A percentile compares a stretch with the other conserved stretches of the same genome.
Conservation (phyloP, 2,113 vertebrate genomes). For the Neoarius graeffei region DNA sequence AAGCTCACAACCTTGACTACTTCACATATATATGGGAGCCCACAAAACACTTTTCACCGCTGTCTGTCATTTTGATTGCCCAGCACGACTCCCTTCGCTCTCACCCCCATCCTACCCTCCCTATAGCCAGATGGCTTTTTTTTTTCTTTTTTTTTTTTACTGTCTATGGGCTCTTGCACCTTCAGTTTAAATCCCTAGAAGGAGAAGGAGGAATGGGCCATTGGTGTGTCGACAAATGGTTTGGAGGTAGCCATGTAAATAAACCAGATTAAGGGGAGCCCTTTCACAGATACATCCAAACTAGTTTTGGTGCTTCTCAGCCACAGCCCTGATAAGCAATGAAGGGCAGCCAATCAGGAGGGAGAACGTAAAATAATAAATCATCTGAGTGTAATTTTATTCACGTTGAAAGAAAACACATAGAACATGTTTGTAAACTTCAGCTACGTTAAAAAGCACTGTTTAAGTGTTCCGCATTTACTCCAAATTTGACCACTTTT, state of each 20-base stretch:
- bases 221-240: slow-evolving; percentile 92
- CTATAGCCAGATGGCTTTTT: slow-evolving; percentile 92
- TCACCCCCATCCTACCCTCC: slow-evolving; percentile 53
- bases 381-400: background rate
- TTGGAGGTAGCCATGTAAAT: slow-evolving; percentile 78
- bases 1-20: slow-evolving; percentile 87
- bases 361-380: slow-evolving; percentile 34
- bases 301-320: slow-evolving; percentile 69
- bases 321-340: slow-evolving; percentile 40
- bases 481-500: background rate
- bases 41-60: slow-evolving; percentile 95
- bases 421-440: background rate
- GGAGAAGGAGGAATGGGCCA: slow-evolving; percentile 59
- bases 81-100: slow-evolving; percentile 81
- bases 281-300: slow-evolving; percentile 78
- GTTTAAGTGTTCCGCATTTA: background rate
- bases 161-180: slow-evolving; percentile 95
- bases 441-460: background rate
- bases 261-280: slow-evolving; percentile 76
- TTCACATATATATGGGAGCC: slow-evolving; percentile 97
- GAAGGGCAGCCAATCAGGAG: slow-evolving; percentile 43
- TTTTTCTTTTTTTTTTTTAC: slow-evolving; percentile 74
- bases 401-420: slow-evolving; percentile 2
- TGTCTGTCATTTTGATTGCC: slow-evolving; percentile 95
- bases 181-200: slow-evolving; percentile 86